Evolutionary conservation across 2,888 invertebrate species (phyloP).

Genomic region (Stenotaenia linearis): DNA sequence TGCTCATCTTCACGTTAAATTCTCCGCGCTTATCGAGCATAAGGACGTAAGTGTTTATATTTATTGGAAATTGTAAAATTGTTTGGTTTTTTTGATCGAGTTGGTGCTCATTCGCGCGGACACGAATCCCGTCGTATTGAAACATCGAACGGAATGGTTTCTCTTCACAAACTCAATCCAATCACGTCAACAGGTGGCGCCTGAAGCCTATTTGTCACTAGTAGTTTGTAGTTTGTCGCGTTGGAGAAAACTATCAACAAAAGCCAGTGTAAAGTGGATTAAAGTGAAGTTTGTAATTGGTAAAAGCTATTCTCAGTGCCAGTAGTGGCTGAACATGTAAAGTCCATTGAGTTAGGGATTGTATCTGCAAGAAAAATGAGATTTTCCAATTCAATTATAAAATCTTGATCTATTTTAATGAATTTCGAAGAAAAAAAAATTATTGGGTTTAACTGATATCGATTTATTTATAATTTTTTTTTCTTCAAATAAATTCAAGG

Average conservation of each 20-base stretch:
- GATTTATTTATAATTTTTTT: no score
- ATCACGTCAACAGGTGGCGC: conserved; percentile 27
- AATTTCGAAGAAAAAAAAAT: no score
- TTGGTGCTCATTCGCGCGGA: neutral
- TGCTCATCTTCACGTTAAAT: conserved; percentile 95
- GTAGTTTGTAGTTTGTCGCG: neutral
- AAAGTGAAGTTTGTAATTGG: conserved; percentile 1
- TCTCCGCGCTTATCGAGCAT: conserved; percentile 80
- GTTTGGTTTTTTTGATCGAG: neutral
- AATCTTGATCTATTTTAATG: neutral
- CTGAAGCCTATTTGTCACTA: neutral
- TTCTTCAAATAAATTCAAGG: no score
- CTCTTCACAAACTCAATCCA: neutral
- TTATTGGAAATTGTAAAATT: neutral
- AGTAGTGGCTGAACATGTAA: neutral
- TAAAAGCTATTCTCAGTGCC: neutral
- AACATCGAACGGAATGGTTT: neutral
- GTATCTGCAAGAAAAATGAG: neutral
- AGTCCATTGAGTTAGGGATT: neutral
- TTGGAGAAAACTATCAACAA: neutral
- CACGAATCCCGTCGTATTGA: neutral
- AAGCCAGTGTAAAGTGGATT: neutral
- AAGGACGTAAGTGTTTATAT: conserved; percentile 48
- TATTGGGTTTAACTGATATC: no score
- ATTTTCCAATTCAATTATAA: neutral